phyloP scores from a whole-genome alignment of 2,113 vertebrate genomes.

The Thomomys bottae region DNA sequence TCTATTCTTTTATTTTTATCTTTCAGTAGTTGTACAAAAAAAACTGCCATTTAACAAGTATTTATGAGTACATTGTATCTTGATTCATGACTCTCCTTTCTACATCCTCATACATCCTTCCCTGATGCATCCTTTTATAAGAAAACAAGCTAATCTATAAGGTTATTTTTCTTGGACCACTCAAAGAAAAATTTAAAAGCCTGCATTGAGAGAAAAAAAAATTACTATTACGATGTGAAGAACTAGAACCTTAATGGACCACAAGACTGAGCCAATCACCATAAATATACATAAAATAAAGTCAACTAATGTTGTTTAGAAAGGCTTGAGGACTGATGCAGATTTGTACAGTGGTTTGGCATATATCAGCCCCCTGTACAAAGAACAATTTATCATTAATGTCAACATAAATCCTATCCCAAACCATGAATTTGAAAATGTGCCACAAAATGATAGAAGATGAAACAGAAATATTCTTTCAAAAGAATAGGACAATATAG shows the following conservation, averaged over 20 bases:
- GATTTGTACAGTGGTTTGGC: background rate
- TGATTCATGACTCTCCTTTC: too few species aligned
- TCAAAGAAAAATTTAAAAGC: background rate
- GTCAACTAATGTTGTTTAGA: background rate
- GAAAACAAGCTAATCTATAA: too few species aligned
- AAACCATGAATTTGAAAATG: background rate
- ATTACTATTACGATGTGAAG: background rate
- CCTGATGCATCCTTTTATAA: too few species aligned
- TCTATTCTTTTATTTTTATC: too few species aligned
- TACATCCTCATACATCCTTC: too few species aligned
- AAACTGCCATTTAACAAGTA: too few species aligned
- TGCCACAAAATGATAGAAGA: background rate
- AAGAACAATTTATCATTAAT: background rate
- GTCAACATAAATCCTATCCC: background rate
- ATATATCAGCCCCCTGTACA: background rate
- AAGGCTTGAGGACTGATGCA: background rate
- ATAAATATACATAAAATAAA: background rate
- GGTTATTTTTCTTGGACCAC: too few species aligned
- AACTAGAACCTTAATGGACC: background rate
- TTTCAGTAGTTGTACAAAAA: too few species aligned
- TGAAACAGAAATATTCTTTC: background rate
- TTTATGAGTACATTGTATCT: too few species aligned
- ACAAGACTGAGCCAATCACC: background rate
- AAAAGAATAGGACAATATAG: too few species aligned
- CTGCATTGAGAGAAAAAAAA: background rate